Evolutionary conservation across 2,888 invertebrate species (phyloP), one percentile per base, ranked within the genome.

Genomic region (Palloptera scutellata): DNA sequence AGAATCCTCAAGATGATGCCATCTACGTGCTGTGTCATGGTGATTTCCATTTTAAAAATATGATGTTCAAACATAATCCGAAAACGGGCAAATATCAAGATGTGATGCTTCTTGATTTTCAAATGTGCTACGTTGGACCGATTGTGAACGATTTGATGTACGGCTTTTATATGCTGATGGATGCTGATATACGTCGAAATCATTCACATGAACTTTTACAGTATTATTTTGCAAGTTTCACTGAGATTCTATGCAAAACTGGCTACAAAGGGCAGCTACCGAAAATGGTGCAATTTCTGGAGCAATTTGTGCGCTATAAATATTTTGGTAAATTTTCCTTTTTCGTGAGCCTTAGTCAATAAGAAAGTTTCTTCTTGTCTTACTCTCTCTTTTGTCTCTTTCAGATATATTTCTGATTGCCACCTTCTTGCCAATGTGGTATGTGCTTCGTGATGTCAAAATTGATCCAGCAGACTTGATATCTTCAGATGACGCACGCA

Each of bases 11-110:
- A 6, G 13, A 61, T 0, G 57, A 76, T 55, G 61, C 63, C 0
- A 69, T 68, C 15, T 79, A 79, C 61, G 78, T 78, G 2, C 71
- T 81, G 1, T 75, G 74, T 51, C 81, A 81, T 65, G 81, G 79
- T 0, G 81, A 81, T 60, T 78, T 72, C 30, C 79, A 81, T 66
- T 5, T 51, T 0, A 75, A 75, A 4, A 81, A 81, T 43, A 74
- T 79, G 74, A 78, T 80, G 79, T 79, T 76, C 11, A 76, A 72
- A 30, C 60, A 66, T 20, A 70, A 68, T 54, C 3, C 45, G 2
- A 17, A 10, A 5, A 69, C 48, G 0, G 70, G 69, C 0, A 13
- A 43, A n/a, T 64, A 71, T 1, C 57, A 69, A 8, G 79, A 79
- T 19, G 72, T 76, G 8, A 76, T 78, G 74, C 53, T 79, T n/a